Base-by-base conservation (phyloP, 2,113 vertebrate genomes). In the Chaetorhynchus papuensis region DNA sequence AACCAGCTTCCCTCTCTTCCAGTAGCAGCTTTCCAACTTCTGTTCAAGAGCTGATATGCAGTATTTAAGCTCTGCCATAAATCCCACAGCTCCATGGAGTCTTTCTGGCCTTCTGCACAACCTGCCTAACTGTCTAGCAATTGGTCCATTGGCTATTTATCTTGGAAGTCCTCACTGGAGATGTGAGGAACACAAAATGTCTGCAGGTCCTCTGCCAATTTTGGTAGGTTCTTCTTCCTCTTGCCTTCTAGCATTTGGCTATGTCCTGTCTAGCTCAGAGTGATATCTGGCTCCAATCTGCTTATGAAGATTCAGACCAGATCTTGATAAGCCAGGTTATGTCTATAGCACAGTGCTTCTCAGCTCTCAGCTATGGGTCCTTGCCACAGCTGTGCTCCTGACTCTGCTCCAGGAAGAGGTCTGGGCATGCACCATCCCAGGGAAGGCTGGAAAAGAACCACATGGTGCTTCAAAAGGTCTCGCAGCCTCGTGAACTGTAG, bases 201-300 rank as follows among this genome's bases (percentile, higher is more conserved):
- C 93, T 95, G 83, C 72, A 56, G 64, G 12, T 89, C 69, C 26
- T 90, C 69, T 96, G 93, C 94, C 96, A 95, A 60, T 57, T 86
- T 70, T 90, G 88, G 92, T 96, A 95, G 60, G 85, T 92, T 94
- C 57, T 45, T 90, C 93, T 96, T 95, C 71, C 68, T 89, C 85
- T 93, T 96, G 93, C 94, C 93, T 90, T 72, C 94, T 85, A 94
- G 94, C 95, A 75, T 54, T 95, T 96, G 93, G 87, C 94, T 85
- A 15, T n/a, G 71, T 83, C 90, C 92, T 89, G 90, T 93, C 93
- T 95, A 92, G 96, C 88, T 96, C 76, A 86, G 88, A n/a, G 23
- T 81, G 85, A 61, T 96, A 93, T 94, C 96, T 95, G 92, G 83
- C 96, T 96, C 96, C 94, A 93, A 96, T 96, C 93, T 95, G 83